A percentile compares a stretch with the other conserved stretches of the same genome.
Evolutionary conservation across 2,113 vertebrate genomes (phyloP).

Genomic region (Leucosticte australis): DNA sequence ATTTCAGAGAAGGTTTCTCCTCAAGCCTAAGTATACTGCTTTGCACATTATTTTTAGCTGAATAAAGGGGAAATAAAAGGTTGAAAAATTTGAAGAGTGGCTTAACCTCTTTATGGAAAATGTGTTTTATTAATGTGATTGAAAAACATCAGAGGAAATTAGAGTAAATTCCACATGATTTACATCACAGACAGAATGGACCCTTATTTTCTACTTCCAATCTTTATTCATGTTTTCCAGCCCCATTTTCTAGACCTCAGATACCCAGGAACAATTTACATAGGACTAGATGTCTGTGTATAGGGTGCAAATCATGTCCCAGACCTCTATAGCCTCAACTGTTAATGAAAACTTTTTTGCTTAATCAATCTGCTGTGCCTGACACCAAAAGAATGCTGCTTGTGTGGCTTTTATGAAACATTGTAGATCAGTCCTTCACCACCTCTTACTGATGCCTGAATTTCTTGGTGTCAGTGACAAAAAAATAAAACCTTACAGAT

Average conservation of each 20-base stretch:
- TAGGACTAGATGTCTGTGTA: not conserved
- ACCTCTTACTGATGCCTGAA: not conserved
- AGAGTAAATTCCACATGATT: not conserved
- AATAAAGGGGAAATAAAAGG: not conserved
- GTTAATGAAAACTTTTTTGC: not conserved
- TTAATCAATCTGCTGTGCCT: not conserved
- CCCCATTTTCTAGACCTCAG: not conserved
- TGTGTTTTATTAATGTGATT: not conserved
- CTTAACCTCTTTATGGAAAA: not conserved
- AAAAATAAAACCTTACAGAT: not conserved
- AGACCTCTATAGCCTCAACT: not conserved
- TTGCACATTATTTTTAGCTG: not conserved
- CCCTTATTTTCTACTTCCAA: not conserved
- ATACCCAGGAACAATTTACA: not conserved
- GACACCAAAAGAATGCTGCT: not conserved
- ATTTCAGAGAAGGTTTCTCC: not conserved
- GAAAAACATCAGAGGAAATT: not conserved
- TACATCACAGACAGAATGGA: not conserved
- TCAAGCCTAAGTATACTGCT: not conserved
- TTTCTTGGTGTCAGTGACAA: not conserved
- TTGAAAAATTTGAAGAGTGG: not conserved
- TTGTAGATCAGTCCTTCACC: not conserved
- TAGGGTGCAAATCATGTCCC: not conserved
- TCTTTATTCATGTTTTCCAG: not conserved
- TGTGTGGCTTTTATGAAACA: not conserved